Evolutionary conservation across 2,797 vertebrate genomes (phyloP).

Genomic region (Acrossocheilus wenchowensis): DNA sequence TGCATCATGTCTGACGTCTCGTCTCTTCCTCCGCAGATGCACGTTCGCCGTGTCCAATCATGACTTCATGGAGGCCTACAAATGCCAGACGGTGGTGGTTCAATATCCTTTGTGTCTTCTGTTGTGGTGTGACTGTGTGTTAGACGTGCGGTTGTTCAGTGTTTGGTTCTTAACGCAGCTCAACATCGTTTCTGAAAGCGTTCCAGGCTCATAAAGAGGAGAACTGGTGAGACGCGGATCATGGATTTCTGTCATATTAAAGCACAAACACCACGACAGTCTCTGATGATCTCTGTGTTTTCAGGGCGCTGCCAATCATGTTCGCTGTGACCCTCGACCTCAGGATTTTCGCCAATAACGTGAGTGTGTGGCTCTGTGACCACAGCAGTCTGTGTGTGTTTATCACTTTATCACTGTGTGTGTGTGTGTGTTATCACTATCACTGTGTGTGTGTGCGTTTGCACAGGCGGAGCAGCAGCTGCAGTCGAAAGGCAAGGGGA

Average conservation of each 20-base stretch:
- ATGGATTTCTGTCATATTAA: no score
- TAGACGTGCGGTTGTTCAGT: background rate
- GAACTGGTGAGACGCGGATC: no score
- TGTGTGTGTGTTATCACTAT: no score
- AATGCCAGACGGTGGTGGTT: conserved; percentile 94
- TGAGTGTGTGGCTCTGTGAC: conserved; percentile 74
- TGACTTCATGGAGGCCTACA: conserved; percentile 96
- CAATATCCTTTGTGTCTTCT: conserved; percentile 91
- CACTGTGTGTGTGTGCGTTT: background rate
- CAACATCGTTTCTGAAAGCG: conserved; percentile 89
- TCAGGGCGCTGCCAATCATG: conserved; percentile 94
- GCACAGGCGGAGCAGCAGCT: conserved; percentile 93
- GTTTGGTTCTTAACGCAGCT: conserved; percentile 72
- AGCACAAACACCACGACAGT: background rate
- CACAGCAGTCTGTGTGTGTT: no score
- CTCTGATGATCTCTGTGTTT: conserved; percentile 2
- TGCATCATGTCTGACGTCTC: background rate
- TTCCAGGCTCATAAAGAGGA: conserved; percentile 95
- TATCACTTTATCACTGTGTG: background rate
- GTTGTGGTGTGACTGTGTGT: background rate
- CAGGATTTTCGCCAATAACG: conserved; percentile 93
- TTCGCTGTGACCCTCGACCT: conserved; percentile 93
- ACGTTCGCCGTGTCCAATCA: conserved; percentile 92
- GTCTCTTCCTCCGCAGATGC: conserved; percentile 80
- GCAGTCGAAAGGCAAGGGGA: conserved; percentile 91